Percentiles rank a stretch among this genome's conserved stretches.
These are phyloP conservation scores for Rhadina sibilatrix DNA, from an alignment of 2,113 vertebrate genomes.

Conservation along the genomic window DNA sequence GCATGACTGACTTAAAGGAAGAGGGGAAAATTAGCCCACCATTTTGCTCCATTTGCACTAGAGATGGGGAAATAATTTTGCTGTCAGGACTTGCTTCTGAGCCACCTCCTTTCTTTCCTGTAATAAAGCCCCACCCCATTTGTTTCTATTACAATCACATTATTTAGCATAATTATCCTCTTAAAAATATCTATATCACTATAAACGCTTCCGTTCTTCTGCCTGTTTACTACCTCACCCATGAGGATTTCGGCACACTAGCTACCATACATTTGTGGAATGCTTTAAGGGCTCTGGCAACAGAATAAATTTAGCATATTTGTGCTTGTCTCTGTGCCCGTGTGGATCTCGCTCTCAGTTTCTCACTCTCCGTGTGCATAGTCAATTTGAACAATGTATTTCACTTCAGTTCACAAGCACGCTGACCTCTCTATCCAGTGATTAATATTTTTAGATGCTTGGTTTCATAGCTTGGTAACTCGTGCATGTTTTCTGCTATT, in stretches of 20 bases:
- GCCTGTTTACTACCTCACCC: neutral
- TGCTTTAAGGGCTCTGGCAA: neutral
- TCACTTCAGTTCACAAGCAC: slow-evolving; percentile 62
- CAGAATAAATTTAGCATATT: slow-evolving; percentile 25
- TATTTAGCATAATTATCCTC: slow-evolving; percentile 50
- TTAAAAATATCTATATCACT: slow-evolving; percentile 41
- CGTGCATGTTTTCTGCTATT: slow-evolving; percentile 67
- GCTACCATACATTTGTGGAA: neutral
- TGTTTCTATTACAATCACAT: slow-evolving; percentile 43
- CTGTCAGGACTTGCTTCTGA: slow-evolving; percentile 50
- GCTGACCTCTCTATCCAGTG: slow-evolving; percentile 43
- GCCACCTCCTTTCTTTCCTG: slow-evolving; percentile 42
- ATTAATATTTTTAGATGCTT: slow-evolving; percentile 63
- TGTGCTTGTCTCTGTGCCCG: neutral
- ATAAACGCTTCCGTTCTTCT: slow-evolving; percentile 20
- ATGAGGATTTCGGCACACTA: slow-evolving; percentile 10
- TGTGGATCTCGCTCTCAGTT: neutral
- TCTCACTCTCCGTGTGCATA: neutral
- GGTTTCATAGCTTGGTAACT: slow-evolving; percentile 65
- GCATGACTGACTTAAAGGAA: slow-evolving; percentile 47
- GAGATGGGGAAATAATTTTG: slow-evolving; percentile 60
- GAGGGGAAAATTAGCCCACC: slow-evolving; percentile 39
- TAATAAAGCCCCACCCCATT: slow-evolving; percentile 50
- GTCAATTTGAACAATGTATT: slow-evolving; percentile 59
- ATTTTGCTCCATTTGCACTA: slow-evolving; percentile 41